Conservation (phyloP, 2,797 vertebrate genomes). For the Gouania willdenowi region DNA sequence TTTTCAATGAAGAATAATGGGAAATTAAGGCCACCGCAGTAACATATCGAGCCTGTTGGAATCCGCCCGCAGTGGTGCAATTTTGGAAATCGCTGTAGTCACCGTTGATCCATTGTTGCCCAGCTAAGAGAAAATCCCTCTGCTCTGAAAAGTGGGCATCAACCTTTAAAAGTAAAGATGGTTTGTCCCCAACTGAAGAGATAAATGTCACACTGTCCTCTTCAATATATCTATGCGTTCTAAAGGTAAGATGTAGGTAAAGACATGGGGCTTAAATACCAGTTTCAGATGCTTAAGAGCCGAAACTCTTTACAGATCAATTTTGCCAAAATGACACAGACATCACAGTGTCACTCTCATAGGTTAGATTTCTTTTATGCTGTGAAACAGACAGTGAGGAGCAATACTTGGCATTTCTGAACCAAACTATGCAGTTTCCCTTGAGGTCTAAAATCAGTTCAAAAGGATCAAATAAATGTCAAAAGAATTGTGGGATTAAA, state of each 20-base stretch:
- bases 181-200: constrained; percentile 46
- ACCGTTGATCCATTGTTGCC: constrained; percentile 35
- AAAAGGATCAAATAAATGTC: constrained; percentile 45
- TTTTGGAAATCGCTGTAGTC: constrained; percentile 28
- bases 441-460: constrained; percentile 22
- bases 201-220: constrained; percentile 73
- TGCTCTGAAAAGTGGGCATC: constrained; percentile 58
- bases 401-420: constrained; percentile 60
- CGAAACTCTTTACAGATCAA: constrained; percentile 66
- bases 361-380: constrained; percentile 61
- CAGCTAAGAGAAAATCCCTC: constrained; percentile 24
- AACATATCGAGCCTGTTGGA: constrained; percentile 32
- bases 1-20: constrained; percentile 59
- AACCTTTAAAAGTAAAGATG: constrained; percentile 70
- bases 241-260: constrained; percentile 42
- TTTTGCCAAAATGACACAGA: constrained; percentile 69
- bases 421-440: constrained; percentile 32
- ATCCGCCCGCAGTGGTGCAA: constrained; percentile 17
- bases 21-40: constrained; percentile 52
- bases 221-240: constrained; percentile 44
- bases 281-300: constrained; percentile 31
- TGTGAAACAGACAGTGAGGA: constrained; percentile 41
- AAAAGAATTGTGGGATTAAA: no score
- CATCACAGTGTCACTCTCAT: constrained; percentile 58
- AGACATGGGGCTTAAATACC: constrained; percentile 53